These are phyloP conservation scores for Acanthurus lineatus DNA, from an alignment of 2,797 vertebrate species.

Conservation along the genomic window DNA sequence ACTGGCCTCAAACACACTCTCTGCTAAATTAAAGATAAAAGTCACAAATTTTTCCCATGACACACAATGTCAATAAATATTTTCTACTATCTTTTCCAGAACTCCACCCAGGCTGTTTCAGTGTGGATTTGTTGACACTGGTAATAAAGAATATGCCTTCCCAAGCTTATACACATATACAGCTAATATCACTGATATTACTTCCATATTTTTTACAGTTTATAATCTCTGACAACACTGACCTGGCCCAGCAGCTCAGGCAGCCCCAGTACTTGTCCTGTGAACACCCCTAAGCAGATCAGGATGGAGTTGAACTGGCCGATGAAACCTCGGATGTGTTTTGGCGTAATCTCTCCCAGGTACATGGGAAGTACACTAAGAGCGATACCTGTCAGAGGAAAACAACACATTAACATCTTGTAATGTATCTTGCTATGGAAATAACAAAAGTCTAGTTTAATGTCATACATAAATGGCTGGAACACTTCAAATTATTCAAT, in stretches of 20 bases:
- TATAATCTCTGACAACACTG: slow-evolving; percentile 61
- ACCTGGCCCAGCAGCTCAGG: slow-evolving; percentile 94
- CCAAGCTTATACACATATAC: background rate
- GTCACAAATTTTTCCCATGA: too few species aligned
- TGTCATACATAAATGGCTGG: background rate
- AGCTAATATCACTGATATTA: background rate
- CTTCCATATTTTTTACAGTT: background rate
- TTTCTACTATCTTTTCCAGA: background rate
- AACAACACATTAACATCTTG: background rate
- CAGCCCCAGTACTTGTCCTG: slow-evolving; percentile 92
- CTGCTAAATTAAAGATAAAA: too few species aligned
- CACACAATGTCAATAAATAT: too few species aligned
- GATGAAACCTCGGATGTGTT: slow-evolving; percentile 90
- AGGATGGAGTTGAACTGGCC: slow-evolving; percentile 95
- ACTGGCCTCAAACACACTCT: too few species aligned
- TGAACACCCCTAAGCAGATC: slow-evolving; percentile 94
- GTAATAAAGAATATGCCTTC: background rate
- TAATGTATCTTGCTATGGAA: background rate
- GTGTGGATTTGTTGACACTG: background rate
- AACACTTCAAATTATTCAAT: background rate
- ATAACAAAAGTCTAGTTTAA: background rate
- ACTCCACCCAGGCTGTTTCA: background rate
- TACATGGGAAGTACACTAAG: slow-evolving; percentile 96
- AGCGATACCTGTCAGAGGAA: slow-evolving; percentile 88
- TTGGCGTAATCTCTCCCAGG: slow-evolving; percentile 95